These are phyloP conservation scores for Drosophila meridionalis DNA, from an alignment of 2,888 invertebrate genomes.

Conservation along the genomic window DNA sequence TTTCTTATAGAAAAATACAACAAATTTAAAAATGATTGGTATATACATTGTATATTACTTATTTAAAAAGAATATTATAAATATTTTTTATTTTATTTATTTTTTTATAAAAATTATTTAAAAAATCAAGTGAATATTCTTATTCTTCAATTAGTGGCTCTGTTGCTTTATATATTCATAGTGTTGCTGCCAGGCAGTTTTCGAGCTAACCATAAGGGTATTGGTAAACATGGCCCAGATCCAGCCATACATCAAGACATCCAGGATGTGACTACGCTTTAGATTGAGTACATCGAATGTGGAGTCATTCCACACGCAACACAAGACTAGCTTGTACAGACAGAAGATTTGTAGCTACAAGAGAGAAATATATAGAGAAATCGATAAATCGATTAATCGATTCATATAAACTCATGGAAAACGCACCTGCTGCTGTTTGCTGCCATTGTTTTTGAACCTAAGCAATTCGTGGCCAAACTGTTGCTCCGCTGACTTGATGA, in stretches of 20 bases:
- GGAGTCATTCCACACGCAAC: neutral
- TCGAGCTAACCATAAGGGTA: conserved; percentile 40
- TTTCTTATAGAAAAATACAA: too few relatives aligned
- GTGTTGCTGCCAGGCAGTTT: neutral
- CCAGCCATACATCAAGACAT: conserved; percentile 38
- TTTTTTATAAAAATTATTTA: neutral
- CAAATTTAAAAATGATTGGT: too few relatives aligned
- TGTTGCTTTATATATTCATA: neutral
- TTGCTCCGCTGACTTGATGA: conserved; percentile 26
- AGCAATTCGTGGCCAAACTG: conserved; percentile 43
- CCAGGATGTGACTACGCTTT: conserved; percentile 29
- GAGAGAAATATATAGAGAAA: too few relatives aligned
- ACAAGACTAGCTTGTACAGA: conserved; percentile 18
- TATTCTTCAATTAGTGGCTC: neutral
- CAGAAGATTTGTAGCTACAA: conserved; percentile 47
- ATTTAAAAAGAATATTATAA: neutral
- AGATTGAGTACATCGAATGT: conserved; percentile 34
- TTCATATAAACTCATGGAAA: neutral
- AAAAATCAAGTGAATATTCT: too few relatives aligned
- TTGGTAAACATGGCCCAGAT: conserved; percentile 53
- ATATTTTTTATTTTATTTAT: too few relatives aligned
- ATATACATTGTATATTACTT: too few relatives aligned
- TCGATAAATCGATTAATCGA: neutral
- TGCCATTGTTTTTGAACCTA: conserved; percentile 2
- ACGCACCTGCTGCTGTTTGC: conserved; percentile 31